Percentiles rank a stretch among this genome's conserved stretches.
These are phyloP conservation scores for Ectemnius continuus DNA, from an alignment of 2,888 invertebrate species.

Conservation along the genomic window DNA sequence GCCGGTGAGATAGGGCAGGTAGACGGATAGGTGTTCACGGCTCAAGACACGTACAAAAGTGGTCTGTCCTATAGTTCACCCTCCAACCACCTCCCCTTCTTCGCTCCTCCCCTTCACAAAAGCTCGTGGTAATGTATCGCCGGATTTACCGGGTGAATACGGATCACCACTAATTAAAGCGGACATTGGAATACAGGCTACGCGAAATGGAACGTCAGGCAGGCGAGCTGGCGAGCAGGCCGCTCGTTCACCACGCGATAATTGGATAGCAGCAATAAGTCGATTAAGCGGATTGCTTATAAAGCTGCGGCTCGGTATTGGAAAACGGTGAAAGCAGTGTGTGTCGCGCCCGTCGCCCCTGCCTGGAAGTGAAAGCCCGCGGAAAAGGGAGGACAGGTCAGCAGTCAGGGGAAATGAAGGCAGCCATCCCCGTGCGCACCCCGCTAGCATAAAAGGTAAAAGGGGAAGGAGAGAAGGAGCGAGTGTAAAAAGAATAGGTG, in stretches of 20 bases:
- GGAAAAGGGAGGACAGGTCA: background rate
- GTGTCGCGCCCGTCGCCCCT: no score
- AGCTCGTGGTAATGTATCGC: no score
- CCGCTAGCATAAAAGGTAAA: conserved; percentile 22
- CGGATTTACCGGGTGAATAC: no score
- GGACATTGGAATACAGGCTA: no score
- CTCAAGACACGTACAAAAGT: conserved; percentile 5
- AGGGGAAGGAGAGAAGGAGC: conserved; percentile 19
- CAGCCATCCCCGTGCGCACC: background rate
- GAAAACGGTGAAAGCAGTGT: conserved; percentile 3
- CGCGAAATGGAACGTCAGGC: no score
- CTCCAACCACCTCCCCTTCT: background rate
- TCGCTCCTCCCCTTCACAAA: no score
- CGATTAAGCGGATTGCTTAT: conserved; percentile 1
- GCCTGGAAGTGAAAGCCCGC: conserved; percentile 9
- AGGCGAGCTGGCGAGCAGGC: no score
- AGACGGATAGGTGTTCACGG: conserved; percentile 20
- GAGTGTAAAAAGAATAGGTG: background rate
- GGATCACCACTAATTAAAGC: no score
- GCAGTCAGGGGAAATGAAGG: conserved; percentile 1
- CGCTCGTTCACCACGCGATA: conserved; percentile 1
- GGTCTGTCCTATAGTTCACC: background rate
- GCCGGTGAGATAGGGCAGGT: background rate
- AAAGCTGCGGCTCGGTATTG: background rate
- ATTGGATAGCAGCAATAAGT: conserved; percentile 5